These are phyloP conservation scores for Oreochromis niloticus DNA, from an alignment of 2,113 vertebrate genomes.

Conservation along the genomic window DNA sequence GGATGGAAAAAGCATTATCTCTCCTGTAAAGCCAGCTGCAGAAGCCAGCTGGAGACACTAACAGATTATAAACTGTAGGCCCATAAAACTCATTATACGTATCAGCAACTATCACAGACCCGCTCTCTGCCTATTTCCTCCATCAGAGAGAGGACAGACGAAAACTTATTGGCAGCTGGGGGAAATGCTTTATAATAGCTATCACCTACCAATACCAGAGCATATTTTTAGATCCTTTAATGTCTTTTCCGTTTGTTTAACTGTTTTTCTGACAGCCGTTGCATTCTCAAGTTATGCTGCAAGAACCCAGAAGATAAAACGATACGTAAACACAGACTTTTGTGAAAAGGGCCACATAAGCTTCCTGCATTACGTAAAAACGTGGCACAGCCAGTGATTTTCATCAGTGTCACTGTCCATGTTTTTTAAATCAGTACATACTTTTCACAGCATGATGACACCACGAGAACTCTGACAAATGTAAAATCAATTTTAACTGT, in stretches of 20 bases:
- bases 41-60: slow-evolving; percentile 2
- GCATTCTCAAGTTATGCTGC: neutral
- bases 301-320: neutral
- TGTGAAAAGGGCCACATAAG: neutral
- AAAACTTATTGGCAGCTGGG: neutral
- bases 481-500: neutral
- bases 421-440: neutral
- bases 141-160: neutral
- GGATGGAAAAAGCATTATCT: slow-evolving; percentile 18
- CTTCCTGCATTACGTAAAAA: neutral
- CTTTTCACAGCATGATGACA: neutral
- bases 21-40: neutral
- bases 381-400: neutral
- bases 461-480: neutral
- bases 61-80: neutral
- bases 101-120: neutral
- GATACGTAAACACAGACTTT: neutral
- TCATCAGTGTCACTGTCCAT: neutral
- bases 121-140: neutral
- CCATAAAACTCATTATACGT: neutral
- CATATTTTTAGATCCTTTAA: neutral
- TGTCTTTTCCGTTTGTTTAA: neutral
- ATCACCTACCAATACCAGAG: neutral
- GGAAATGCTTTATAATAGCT: neutral
- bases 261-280: neutral